A percentile compares a stretch with the other conserved stretches of the same genome.
phyloP scores from a whole-genome alignment of 2,797 vertebrate species.

The Propithecus deckenii region DNA sequence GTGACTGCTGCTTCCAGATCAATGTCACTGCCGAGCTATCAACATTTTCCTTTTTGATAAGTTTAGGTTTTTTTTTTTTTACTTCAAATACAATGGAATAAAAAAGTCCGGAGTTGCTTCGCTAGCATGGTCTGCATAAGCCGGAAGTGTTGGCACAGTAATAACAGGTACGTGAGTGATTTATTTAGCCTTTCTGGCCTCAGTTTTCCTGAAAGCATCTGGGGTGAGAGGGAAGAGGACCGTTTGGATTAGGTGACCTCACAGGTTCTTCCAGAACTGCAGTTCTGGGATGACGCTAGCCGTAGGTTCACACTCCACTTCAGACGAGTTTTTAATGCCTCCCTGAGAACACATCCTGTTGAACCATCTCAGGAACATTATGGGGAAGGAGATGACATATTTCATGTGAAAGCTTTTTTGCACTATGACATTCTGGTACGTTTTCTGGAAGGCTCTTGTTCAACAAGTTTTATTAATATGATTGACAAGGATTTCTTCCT shows the following conservation, averaged over 20 bases:
- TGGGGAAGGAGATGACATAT: neutral
- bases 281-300: neutral
- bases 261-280: neutral
- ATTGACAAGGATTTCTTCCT: neutral
- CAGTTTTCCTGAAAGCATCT: neutral
- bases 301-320: neutral
- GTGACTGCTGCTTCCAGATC: neutral
- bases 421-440: neutral
- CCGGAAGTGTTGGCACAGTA: neutral
- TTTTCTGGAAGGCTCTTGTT: slow-evolving; percentile 19
- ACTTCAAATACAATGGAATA: neutral
- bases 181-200: neutral
- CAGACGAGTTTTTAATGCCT: neutral
- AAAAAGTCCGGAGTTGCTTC: neutral
- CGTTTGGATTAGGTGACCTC: neutral
- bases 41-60: neutral
- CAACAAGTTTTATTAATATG: neutral
- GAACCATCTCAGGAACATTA: neutral
- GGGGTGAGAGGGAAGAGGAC: neutral
- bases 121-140: neutral
- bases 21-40: neutral
- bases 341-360: neutral
- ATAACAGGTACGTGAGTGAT: neutral
- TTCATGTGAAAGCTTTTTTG: neutral
- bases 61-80: neutral